A percentile compares a stretch with the other conserved stretches of the same genome.
These are phyloP conservation scores for Hybognathus amarus DNA, from an alignment of 2,797 vertebrate genomes.

Conservation along the genomic window DNA sequence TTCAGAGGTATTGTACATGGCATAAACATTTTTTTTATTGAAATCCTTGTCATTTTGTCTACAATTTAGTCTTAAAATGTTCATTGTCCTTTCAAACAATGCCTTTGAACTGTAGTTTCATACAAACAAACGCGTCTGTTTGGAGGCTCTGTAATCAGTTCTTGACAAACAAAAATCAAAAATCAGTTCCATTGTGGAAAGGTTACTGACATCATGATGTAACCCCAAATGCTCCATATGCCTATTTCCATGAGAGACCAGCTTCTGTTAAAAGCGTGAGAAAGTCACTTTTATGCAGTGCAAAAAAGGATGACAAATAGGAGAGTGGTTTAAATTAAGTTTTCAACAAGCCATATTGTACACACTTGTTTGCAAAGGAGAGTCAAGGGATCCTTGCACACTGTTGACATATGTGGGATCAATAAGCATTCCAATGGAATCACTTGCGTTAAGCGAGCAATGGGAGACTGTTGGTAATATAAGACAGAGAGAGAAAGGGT, in stretches of 20 bases:
- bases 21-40: constrained; percentile 22
- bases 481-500: constrained; percentile 22
- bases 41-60: constrained; percentile 28
- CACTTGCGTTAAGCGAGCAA: constrained; percentile 40
- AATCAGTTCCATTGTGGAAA: constrained; percentile 30
- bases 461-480: constrained; percentile 17
- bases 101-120: constrained; percentile 36
- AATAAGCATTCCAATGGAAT: constrained; percentile 63
- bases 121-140: constrained; percentile 31
- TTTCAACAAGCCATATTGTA: constrained; percentile 65
- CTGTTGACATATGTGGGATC: constrained; percentile 67
- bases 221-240: constrained; percentile 49
- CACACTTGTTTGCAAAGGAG: constrained; percentile 65
- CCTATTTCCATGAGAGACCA: constrained; percentile 49
- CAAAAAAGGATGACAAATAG: constrained; percentile 46
- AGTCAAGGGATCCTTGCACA: constrained; percentile 60
- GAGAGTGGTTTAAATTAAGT: constrained; percentile 70
- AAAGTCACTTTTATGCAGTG: constrained; percentile 43
- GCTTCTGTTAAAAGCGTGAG: constrained; percentile 52
- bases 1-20: constrained; percentile 15
- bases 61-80: constrained; percentile 17
- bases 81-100: constrained; percentile 31
- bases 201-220: constrained; percentile 45
- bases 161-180: constrained; percentile 51
- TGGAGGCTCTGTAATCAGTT: constrained; percentile 36